These are phyloP conservation scores for Sinocyclocheilus anophthalmus DNA, from an alignment of 2,113 vertebrate genomes.

Conservation along the genomic window DNA sequence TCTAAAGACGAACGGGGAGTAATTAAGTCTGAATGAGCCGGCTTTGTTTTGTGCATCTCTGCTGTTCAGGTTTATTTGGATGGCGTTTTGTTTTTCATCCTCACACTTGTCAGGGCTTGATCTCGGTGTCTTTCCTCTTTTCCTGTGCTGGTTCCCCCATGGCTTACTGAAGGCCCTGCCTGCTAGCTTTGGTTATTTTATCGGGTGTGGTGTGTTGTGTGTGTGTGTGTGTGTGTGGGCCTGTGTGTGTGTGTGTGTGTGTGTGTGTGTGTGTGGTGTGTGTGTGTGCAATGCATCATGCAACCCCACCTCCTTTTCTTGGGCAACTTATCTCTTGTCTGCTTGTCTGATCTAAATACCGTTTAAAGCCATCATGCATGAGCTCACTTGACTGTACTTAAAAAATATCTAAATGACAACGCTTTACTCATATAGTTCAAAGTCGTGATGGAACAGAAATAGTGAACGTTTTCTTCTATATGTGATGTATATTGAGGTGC, in stretches of 20 bases:
- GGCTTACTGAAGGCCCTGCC: conserved; percentile 72
- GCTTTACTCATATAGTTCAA: too few species aligned
- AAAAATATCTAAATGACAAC: too few species aligned
- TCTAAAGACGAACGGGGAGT: conserved; percentile 61
- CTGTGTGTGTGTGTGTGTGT: background rate
- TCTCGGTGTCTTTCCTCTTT: conserved; percentile 17
- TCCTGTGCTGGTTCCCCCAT: conserved; percentile 68
- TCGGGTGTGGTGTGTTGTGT: background rate
- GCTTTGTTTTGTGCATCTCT: conserved; percentile 46
- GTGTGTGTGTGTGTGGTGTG: background rate
- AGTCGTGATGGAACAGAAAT: too few species aligned
- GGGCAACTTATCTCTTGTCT: conserved; percentile 10
- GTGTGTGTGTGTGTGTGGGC: background rate
- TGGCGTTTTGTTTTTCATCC: background rate
- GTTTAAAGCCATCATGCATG: background rate
- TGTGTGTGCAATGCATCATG: background rate
- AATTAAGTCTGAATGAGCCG: conserved; percentile 69
- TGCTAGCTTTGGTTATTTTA: too few species aligned
- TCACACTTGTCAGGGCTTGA: conserved; percentile 35
- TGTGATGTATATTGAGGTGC: too few species aligned
- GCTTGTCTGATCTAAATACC: background rate
- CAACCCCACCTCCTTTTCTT: background rate
- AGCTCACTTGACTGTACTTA: too few species aligned
- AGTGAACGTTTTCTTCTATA: too few species aligned
- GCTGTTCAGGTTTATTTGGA: conserved; percentile 14